A percentile compares a stretch with the other conserved stretches of the same genome.
Evolutionary conservation across 2,888 invertebrate genomes (phyloP).

Genomic region (Ypsolopha sequella): DNA sequence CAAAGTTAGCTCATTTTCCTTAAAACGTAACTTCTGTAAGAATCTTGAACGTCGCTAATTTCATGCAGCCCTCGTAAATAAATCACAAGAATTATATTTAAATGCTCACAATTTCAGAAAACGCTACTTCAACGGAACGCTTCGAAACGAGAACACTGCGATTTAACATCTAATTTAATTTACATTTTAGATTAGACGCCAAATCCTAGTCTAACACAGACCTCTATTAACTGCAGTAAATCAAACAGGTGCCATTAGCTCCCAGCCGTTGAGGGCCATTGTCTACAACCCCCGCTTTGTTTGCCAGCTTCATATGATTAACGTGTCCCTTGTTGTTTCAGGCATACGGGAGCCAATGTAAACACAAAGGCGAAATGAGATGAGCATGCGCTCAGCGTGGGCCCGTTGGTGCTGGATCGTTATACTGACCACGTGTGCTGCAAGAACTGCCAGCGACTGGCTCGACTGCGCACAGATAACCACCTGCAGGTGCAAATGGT

Average conservation of each 20-base stretch:
- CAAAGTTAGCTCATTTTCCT: too few species aligned
- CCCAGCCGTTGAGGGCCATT: neutral
- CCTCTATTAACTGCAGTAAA: neutral
- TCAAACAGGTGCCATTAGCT: neutral
- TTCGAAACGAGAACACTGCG: too few species aligned
- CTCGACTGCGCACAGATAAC: slow-evolving; percentile 87
- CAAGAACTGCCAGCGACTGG: slow-evolving; percentile 78
- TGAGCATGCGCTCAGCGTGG: slow-evolving; percentile 70
- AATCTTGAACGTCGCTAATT: too few species aligned
- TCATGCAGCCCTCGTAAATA: too few species aligned
- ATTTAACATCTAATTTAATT: too few species aligned
- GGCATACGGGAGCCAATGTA: slow-evolving; percentile 57
- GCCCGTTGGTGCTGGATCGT: slow-evolving; percentile 68
- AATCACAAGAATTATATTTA: too few species aligned
- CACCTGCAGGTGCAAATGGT: slow-evolving; percentile 93
- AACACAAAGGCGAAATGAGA: slow-evolving; percentile 65
- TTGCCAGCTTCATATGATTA: neutral
- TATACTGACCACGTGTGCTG: slow-evolving; percentile 62
- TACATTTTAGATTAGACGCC: too few species aligned
- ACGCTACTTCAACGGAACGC: too few species aligned
- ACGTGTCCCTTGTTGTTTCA: slow-evolving; percentile 42
- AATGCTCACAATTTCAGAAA: too few species aligned
- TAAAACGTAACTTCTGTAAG: too few species aligned
- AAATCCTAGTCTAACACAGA: too few species aligned
- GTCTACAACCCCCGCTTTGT: neutral